Base-by-base conservation (phyloP, 2,797 vertebrate species). In the Salarias fasciatus region DNA sequence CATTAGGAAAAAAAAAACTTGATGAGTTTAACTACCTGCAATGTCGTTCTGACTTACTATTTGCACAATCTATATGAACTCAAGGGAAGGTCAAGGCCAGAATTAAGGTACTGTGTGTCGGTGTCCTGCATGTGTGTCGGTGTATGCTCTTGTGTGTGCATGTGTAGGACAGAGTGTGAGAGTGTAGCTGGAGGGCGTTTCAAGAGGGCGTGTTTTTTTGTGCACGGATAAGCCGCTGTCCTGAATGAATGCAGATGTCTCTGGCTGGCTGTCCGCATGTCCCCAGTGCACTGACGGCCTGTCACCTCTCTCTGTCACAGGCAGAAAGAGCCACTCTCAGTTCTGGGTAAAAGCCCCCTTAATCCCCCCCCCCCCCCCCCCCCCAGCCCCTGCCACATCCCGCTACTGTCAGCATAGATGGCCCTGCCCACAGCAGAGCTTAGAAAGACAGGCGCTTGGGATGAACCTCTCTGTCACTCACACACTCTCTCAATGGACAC, bases 181-280 rank as follows among this genome's bases (percentile, higher is more conserved):
- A 86, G 83, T 50, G 75, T 60, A 65, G 79, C 79, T 24, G 64
- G 85, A 82, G 76, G 87, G 86, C 77, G 88, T 84, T 86, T 84
- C 68, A 5, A 63, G 81, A 79, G 86, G 86, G 83, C 70, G 86
- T 88, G 51, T 59, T 84, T 93, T 91, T 94, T 92, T 92, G 93
- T 95, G 92, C 91, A 53, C 87, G 89, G 91, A 93, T 95, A 95
- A 93, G 94, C 95, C 86, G 92, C 93, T 63, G 83, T 93, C 92
- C 93, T 94, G 95, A 96, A 95, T 97, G 95, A 96, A 96, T 96
- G 94, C 96, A 96, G 95, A 96, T 96, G 95, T 95, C 95, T 94
- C 94, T 85, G 80, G 82, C 93, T 51, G 82, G 89, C 93, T 91
- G 93, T 93, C 92, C 65, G 85, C 83, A 82, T 85, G 85, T 90